A percentile compares a stretch with the other conserved stretches of the same genome.
phyloP scores from a whole-genome alignment of 1,140 invertebrate genomes.

The Anastrepha ludens region DNA sequence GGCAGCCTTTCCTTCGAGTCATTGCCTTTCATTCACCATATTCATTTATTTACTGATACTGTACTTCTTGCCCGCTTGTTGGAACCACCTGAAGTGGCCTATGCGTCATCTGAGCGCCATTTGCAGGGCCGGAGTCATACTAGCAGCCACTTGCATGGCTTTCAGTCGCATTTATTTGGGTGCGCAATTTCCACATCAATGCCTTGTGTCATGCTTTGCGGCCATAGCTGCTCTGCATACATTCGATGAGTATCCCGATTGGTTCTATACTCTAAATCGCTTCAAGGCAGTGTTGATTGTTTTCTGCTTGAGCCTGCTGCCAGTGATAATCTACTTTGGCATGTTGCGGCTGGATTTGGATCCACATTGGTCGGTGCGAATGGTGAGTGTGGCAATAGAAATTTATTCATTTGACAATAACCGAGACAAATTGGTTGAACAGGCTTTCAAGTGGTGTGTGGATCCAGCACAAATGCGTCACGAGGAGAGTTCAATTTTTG shows the following conservation, averaged over 20 bases:
- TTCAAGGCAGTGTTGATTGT: slow-evolving; percentile 55
- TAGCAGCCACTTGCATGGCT: slow-evolving; percentile 61
- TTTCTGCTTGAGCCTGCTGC: slow-evolving; percentile 54
- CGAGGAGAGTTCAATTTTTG: slow-evolving; percentile 65
- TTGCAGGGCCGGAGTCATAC: neutral
- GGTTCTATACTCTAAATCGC: slow-evolving; percentile 53
- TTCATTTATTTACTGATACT: slow-evolving; percentile 60
- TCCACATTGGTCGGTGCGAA: slow-evolving; percentile 70
- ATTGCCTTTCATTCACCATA: slow-evolving; percentile 62
- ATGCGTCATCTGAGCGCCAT: neutral
- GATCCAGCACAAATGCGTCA: slow-evolving; percentile 67
- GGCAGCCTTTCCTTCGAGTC: slow-evolving; percentile 65
- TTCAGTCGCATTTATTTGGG: slow-evolving; percentile 67
- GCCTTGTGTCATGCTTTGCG: slow-evolving; percentile 61
- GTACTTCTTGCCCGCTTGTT: slow-evolving; percentile 55
- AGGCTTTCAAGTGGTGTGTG: slow-evolving; percentile 71
- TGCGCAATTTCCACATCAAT: slow-evolving; percentile 70
- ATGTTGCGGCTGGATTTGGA: slow-evolving; percentile 63
- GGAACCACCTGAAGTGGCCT: slow-evolving; percentile 33
- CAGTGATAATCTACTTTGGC: slow-evolving; percentile 62
- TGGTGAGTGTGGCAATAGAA: slow-evolving; percentile 59
- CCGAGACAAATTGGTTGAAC: slow-evolving; percentile 11
- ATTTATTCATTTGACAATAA: neutral
- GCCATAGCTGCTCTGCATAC: slow-evolving; percentile 57
- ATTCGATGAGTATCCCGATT: slow-evolving; percentile 57